Conservation (phyloP, 2,888 invertebrate species). For the Fragum sueziense region DNA sequence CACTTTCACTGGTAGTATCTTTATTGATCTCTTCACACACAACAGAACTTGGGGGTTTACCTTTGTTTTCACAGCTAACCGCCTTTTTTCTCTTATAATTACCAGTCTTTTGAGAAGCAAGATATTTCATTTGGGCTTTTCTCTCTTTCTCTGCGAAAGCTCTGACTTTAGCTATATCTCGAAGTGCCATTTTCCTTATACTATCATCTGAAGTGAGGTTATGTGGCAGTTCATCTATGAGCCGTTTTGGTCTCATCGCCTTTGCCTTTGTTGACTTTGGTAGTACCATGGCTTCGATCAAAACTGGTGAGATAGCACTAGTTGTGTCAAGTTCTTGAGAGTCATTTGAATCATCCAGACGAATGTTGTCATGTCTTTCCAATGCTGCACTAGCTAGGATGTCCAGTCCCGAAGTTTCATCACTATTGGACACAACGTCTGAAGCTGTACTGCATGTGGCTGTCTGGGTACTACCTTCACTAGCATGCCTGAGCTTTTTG, state of each 20-base stretch:
- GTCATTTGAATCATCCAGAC: neutral
- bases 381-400: slow-evolving; percentile 11
- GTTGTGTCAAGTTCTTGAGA: neutral
- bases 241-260: neutral
- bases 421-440: neutral
- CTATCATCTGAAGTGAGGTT: slow-evolving; percentile 20
- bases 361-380: neutral
- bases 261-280: neutral
- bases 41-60: no score
- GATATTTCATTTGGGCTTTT: slow-evolving; percentile 1
- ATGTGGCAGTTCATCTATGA: slow-evolving; percentile 17
- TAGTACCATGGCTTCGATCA: slow-evolving; percentile 8
- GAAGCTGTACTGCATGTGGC: neutral
- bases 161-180: slow-evolving; percentile 10
- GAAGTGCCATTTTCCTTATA: slow-evolving; percentile 4
- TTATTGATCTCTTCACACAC: no score
- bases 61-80: no score
- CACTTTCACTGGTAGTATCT: neutral
- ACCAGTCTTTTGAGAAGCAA: neutral
- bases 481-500: slow-evolving; percentile 24
- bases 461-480: slow-evolving; percentile 1
- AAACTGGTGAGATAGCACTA: neutral
- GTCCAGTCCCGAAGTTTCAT: slow-evolving; percentile 23
- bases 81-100: neutral
- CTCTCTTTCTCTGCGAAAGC: slow-evolving; percentile 14